Evolutionary conservation across 2,888 invertebrate genomes (phyloP), one percentile per base, ranked within the genome.

Genomic region (Spodoptera picta): DNA sequence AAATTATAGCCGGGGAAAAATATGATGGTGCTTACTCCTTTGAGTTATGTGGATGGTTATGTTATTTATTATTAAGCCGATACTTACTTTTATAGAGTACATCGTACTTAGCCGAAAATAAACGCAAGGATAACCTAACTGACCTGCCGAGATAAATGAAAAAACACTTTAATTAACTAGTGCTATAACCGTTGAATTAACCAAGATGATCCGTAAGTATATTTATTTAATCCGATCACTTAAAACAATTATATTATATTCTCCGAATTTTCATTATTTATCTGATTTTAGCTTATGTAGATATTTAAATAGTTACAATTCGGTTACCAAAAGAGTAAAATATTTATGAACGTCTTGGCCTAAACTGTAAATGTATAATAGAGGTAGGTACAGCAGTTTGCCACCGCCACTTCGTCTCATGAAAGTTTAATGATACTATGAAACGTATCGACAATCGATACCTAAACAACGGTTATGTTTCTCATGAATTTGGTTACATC

Each of bases 381-480:
- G 46, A 59, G 53, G 47, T 50, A 36, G 49, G 14, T 14, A 14
- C 14, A 67, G 57, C 57, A 56, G 36, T n/a, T 48, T 67, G 76
- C 73, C 69, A 69, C 66, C 60, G 69, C 46, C 69, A 65, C 60
- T 75, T 71, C 59, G 70, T 69, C 75, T 85, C 82, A 82, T 87
- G 83, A 85, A 87, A 85, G 56, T 82, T 82, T 81, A 84, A 86
- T 81, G 77, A 72, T 77, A 75, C 68, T 73, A 69, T 78, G 76
- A 74, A 77, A 75, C 64, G 75, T 79, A 77, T 80, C 62, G 71
- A 51, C 53, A 69, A 75, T 75, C 77, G 57, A 77, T 73, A 73
- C n/a, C 57, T 52, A 36, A 57, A 66, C 56, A 61, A 46, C 65
- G 48, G 71, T 55, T 61, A 60, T 50, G 12, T 62, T 72, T 67